A percentile compares a stretch with the other conserved stretches of the same genome.
These are phyloP conservation scores for Trichacis sp. DNA, from an alignment of 2,888 invertebrate species.

Conservation along the genomic window DNA sequence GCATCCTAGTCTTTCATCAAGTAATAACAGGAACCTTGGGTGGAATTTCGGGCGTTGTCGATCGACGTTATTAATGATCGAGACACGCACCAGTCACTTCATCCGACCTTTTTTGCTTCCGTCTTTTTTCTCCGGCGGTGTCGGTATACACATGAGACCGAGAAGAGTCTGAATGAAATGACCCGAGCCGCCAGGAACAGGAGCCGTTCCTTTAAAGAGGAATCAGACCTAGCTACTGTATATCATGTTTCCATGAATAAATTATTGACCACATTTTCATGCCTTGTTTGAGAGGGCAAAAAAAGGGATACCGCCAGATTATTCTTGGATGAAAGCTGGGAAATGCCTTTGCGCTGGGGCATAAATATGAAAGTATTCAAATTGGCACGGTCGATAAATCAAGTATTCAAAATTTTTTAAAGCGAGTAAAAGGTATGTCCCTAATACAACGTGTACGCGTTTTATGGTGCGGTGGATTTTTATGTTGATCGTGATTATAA, in stretches of 20 bases:
- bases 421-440: background rate
- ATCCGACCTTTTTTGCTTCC: slow-evolving; percentile 1
- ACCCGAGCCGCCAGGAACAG: slow-evolving; percentile 18
- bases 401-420: background rate
- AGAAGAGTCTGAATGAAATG: slow-evolving; percentile 26
- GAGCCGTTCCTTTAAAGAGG: slow-evolving; percentile 28
- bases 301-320: background rate
- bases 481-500: no score
- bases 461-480: no score
- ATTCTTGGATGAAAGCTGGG: slow-evolving; percentile 1
- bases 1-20: slow-evolving; percentile 44
- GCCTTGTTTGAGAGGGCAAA: background rate
- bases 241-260: slow-evolving; percentile 40
- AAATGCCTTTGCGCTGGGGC: background rate
- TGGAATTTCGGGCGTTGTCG: slow-evolving; percentile 57
- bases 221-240: slow-evolving; percentile 41
- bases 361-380: background rate
- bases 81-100: slow-evolving; percentile 29
- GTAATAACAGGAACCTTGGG: slow-evolving; percentile 56
- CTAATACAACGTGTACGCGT: background rate
- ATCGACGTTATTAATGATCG: slow-evolving; percentile 58
- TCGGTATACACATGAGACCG: slow-evolving; percentile 19
- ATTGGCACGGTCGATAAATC: background rate
- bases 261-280: slow-evolving; percentile 24
- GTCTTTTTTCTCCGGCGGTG: slow-evolving; percentile 10